These are phyloP conservation scores for Rhyzopertha dominica DNA, from an alignment of 1,140 invertebrate genomes.

Conservation along the genomic window DNA sequence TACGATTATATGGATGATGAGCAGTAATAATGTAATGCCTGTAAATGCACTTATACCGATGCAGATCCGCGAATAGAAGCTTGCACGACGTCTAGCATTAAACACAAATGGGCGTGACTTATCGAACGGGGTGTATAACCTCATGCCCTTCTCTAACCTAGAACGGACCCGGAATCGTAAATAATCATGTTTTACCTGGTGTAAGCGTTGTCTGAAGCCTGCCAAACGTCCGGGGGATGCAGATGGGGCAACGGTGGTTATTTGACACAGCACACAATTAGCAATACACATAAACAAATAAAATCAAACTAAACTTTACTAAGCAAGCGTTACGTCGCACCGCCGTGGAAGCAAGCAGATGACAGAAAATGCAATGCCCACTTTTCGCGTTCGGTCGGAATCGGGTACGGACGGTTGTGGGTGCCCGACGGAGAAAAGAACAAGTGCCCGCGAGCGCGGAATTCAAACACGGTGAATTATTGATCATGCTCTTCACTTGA, in stretches of 20 bases:
- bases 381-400: slow-evolving; percentile 22
- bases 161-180: slow-evolving; percentile 18
- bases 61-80: slow-evolving; percentile 12
- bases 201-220: slow-evolving; percentile 1
- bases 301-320: slow-evolving; percentile 43
- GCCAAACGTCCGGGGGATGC: slow-evolving; percentile 1
- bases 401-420: slow-evolving; percentile 23
- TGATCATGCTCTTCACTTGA: slow-evolving; percentile 27
- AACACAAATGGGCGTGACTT: slow-evolving; percentile 28
- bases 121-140: slow-evolving; percentile 31
- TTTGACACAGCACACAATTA: slow-evolving; percentile 36
- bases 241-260: slow-evolving; percentile 11
- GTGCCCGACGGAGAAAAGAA: slow-evolving; percentile 24
- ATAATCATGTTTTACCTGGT: slow-evolving; percentile 11
- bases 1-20: too few relatives aligned
- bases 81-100: slow-evolving; percentile 7
- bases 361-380: slow-evolving; percentile 36
- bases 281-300: slow-evolving; percentile 43
- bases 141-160: slow-evolving; percentile 35
- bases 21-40: too few relatives aligned
- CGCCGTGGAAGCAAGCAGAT: slow-evolving; percentile 42
- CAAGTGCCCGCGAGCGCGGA: slow-evolving; percentile 31
- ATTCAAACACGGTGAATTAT: slow-evolving; percentile 43
- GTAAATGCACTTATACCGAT: too few relatives aligned
- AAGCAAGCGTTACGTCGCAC: slow-evolving; percentile 40